phyloP scores from a whole-genome alignment of 2,797 vertebrate species.

The Huso huso region DNA sequence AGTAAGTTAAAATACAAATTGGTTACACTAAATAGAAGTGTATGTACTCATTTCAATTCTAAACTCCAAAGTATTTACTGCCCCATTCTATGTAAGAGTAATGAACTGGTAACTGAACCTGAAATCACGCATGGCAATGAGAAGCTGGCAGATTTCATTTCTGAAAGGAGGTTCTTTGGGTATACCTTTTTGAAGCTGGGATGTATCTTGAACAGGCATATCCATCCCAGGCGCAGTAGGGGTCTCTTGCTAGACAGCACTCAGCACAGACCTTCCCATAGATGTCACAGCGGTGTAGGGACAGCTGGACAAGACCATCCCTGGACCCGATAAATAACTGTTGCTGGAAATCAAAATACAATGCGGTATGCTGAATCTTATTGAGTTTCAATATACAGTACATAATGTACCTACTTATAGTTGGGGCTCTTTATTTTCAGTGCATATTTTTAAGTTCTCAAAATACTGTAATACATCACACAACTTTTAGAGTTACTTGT shows the following conservation, averaged over 20 bases:
- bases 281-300: conserved; percentile 85
- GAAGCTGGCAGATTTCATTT: not conserved
- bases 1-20: too few species aligned
- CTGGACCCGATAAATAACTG: conserved; percentile 87
- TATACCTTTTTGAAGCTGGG: conserved; percentile 89
- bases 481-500: too few species aligned
- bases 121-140: not conserved
- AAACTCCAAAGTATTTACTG: not conserved
- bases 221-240: conserved; percentile 97
- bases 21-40: too few species aligned
- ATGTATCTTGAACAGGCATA: conserved; percentile 82
- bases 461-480: too few species aligned
- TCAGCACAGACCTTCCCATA: conserved; percentile 93
- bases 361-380: not conserved
- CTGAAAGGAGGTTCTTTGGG: not conserved
- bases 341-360: conserved; percentile 66
- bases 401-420: too few species aligned
- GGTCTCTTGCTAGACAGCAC: conserved; percentile 93
- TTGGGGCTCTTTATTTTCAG: too few species aligned
- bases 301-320: conserved; percentile 83
- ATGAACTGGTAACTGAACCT: conserved; percentile 2
- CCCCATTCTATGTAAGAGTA: not conserved
- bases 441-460: too few species aligned
- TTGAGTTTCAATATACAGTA: too few species aligned
- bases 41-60: too few species aligned